Base-by-base conservation (phyloP, 2,113 vertebrate genomes). In the Datnioides undecimradiatus region DNA sequence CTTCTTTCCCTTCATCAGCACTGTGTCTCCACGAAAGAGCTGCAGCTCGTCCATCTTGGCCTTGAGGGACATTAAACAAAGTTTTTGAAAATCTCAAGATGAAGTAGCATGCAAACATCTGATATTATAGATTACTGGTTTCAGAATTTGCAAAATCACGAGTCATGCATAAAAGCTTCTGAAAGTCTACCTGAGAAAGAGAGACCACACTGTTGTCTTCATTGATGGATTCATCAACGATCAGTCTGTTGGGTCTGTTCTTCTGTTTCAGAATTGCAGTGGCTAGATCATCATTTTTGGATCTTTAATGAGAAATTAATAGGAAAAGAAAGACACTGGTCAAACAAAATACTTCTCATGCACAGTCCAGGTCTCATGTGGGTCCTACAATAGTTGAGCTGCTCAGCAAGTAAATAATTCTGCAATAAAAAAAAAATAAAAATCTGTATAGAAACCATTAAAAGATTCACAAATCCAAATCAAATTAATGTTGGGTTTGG, bases 201-300 rank as follows among this genome's bases (percentile, higher is more conserved):
- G 98, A 99, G 62, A 99, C 98, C 82, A 99, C 98, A 68, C 98
- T 99, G 94, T 99, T 99, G 94, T 99, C 98, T 94, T 99, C 98
- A 94, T 99, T 99, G 93, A 99, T 99, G 81, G 98, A 97, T 94
- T 99, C 98, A 90, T 99, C 98, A 51, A 99, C 98, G 93, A 99
- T 97, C 94, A 99, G 93, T 93, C 98, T 95, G 95, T 99, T 99
- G 17, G 98, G 98, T 86, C 98, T 96, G 94, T 95, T 97, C 95
- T 99, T 99, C 93, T 99, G 97, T 95, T 99, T 99, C 83, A 99
- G 94, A 94, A 99, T 99, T 31, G 98, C 98, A 94, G 98, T 99
- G 4, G 97, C 97, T 80, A 99, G 94, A 89, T 99, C 98, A 95
- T 99, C 98, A 57, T 95, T 96, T 95, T 98, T 99, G 86, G 97